Evolutionary conservation across 2,888 invertebrate species (phyloP).

Genomic region (Pachymerium ferrugineum): DNA sequence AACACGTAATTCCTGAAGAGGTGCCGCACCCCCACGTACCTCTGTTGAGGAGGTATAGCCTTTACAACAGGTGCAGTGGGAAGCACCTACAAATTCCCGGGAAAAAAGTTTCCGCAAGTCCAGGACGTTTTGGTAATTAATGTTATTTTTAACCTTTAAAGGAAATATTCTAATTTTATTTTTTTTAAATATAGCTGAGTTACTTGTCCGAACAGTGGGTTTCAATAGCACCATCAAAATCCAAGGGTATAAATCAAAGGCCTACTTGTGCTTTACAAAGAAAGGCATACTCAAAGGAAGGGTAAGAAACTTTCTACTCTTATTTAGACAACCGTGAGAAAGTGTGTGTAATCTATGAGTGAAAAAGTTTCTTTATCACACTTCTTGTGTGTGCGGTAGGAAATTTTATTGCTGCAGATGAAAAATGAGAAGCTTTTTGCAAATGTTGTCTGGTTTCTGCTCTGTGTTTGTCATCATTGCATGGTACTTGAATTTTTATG

Average conservation of each 20-base stretch:
- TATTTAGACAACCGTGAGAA: too few species aligned
- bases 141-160: neutral
- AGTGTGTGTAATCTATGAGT: too few species aligned
- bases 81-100: slow-evolving; percentile 9
- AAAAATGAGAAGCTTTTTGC: neutral
- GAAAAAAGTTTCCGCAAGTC: slow-evolving; percentile 1
- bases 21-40: neutral
- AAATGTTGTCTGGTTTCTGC: neutral
- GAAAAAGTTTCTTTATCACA: neutral
- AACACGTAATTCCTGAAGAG: neutral
- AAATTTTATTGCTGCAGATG: neutral
- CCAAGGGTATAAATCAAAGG: slow-evolving; percentile 15
- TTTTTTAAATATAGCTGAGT: neutral
- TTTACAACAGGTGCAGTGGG: slow-evolving; percentile 16
- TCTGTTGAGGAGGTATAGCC: slow-evolving; percentile 6
- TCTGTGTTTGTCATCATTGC: neutral
- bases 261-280: slow-evolving; percentile 23
- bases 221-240: slow-evolving; percentile 23
- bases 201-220: neutral
- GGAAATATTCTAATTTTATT: neutral
- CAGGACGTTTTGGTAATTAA: slow-evolving; percentile 10
- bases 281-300: slow-evolving; percentile 10
- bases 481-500: slow-evolving; percentile 11
- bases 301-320: too few species aligned
- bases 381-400: neutral